Evolutionary conservation across 2,888 invertebrate species (phyloP).

Genomic region (Hoplodrina ambigua): DNA sequence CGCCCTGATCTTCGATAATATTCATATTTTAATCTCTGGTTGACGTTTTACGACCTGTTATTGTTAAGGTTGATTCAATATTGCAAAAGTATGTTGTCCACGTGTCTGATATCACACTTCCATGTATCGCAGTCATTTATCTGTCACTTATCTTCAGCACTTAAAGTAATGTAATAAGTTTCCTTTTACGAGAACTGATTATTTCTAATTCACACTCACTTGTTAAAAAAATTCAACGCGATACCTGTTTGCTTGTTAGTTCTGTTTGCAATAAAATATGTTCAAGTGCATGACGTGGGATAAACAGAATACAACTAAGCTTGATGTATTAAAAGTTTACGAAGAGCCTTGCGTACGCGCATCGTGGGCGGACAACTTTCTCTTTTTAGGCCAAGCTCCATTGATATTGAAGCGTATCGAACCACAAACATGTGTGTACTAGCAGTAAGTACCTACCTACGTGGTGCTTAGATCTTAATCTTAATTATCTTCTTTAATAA

Average conservation of each 20-base stretch:
- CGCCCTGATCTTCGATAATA: conserved; percentile 71
- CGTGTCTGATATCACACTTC: conserved; percentile 37
- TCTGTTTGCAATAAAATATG: conserved; percentile 43
- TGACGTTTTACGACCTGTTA: conserved; percentile 65
- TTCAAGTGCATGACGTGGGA: conserved; percentile 55
- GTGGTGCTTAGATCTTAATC: too few relatives aligned
- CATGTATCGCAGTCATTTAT: conserved; percentile 43
- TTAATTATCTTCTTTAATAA: too few relatives aligned
- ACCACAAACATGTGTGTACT: conserved; percentile 10
- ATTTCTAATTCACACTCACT: conserved; percentile 59
- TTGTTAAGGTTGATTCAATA: conserved; percentile 39
- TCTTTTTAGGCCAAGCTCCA: conserved; percentile 74
- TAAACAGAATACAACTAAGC: conserved; percentile 61
- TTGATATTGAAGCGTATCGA: conserved; percentile 46
- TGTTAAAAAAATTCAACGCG: conserved; percentile 46
- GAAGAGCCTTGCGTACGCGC: conserved; percentile 68
- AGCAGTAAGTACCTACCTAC: neutral
- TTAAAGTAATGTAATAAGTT: conserved; percentile 36
- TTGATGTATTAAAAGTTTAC: conserved; percentile 54
- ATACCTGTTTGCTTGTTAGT: conserved; percentile 15
- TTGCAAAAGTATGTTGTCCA: conserved; percentile 33
- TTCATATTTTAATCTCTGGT: conserved; percentile 69
- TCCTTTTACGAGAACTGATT: conserved; percentile 62
- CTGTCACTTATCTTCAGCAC: conserved; percentile 59
- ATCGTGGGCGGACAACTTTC: conserved; percentile 86